Percentiles rank a stretch among this genome's conserved stretches.
Evolutionary conservation across 2,797 vertebrate genomes (phyloP).

Genomic region (Spheniscus humboldti): DNA sequence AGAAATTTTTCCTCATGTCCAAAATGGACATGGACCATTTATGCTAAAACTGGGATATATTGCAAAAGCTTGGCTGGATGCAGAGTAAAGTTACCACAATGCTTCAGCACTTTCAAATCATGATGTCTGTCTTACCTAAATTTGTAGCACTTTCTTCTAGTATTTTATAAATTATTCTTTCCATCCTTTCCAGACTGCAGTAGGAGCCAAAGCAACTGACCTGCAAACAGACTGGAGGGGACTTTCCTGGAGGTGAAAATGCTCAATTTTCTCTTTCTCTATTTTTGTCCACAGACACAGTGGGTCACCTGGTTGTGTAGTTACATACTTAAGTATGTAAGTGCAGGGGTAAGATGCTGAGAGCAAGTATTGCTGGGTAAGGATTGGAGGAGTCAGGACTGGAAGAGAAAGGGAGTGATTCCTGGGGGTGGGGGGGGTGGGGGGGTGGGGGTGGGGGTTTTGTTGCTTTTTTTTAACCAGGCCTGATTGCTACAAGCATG

Average conservation of each 20-base stretch:
- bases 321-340: not conserved
- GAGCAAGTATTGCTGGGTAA: not conserved
- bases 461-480: not conserved
- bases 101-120: not conserved
- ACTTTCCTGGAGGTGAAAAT: slow-evolving; percentile 88
- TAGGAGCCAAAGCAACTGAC: slow-evolving; percentile 78
- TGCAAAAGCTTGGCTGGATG: not conserved
- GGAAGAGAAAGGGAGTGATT: not conserved
- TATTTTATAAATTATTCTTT: not conserved
- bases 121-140: not conserved
- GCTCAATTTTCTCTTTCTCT: not conserved
- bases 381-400: not conserved
- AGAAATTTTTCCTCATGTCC: no score
- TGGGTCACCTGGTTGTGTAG: not conserved
- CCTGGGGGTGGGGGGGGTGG: fast-evolving
- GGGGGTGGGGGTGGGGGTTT: not conserved
- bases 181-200: slow-evolving; percentile 75
- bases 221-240: slow-evolving; percentile 78
- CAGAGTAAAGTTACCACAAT: not conserved
- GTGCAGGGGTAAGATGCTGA: not conserved
- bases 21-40: not conserved
- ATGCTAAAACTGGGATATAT: not conserved
- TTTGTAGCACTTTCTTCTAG: not conserved
- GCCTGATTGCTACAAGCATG: not conserved
- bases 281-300: not conserved